Percentiles rank a stretch among this genome's conserved stretches.
These are phyloP conservation scores for Sebastes matsubarae DNA, from an alignment of 2,797 vertebrate genomes.

Conservation along the genomic window DNA sequence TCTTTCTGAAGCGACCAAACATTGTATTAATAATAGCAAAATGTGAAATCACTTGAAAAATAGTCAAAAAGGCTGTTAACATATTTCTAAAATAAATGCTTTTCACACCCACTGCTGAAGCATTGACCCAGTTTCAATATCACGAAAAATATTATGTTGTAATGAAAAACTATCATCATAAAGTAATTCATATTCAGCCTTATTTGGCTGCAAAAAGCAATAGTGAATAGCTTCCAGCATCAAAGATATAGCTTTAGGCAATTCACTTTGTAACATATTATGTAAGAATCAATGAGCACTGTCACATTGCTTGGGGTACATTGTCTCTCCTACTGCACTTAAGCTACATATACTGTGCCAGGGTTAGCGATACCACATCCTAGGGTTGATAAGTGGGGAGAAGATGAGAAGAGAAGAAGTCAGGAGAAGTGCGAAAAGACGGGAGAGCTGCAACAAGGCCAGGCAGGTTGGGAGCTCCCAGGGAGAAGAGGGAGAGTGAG, in stretches of 20 bases:
- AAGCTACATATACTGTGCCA: constrained; percentile 13
- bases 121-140: neutral
- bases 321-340: constrained; percentile 22
- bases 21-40: neutral
- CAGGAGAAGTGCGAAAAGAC: constrained; percentile 26
- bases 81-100: neutral
- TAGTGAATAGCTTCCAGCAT: constrained; percentile 26
- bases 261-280: constrained; percentile 34
- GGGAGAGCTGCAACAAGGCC: constrained; percentile 41
- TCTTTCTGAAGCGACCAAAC: neutral
- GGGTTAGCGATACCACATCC: constrained; percentile 13
- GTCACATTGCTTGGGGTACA: constrained; percentile 26
- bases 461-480: constrained; percentile 41
- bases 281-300: constrained; percentile 45
- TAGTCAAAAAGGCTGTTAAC: neutral
- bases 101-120: neutral
- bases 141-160: neutral
- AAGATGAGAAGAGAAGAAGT: constrained; percentile 33
- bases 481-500: constrained; percentile 31
- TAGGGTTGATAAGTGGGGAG: constrained; percentile 10
- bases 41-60: neutral
- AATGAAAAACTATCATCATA: constrained; percentile 14
- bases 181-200: constrained; percentile 9
- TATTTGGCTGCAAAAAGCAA: neutral
- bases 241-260: constrained; percentile 24